Base-by-base conservation (phyloP, 2,797 vertebrate species). In the Salmo trutta region DNA sequence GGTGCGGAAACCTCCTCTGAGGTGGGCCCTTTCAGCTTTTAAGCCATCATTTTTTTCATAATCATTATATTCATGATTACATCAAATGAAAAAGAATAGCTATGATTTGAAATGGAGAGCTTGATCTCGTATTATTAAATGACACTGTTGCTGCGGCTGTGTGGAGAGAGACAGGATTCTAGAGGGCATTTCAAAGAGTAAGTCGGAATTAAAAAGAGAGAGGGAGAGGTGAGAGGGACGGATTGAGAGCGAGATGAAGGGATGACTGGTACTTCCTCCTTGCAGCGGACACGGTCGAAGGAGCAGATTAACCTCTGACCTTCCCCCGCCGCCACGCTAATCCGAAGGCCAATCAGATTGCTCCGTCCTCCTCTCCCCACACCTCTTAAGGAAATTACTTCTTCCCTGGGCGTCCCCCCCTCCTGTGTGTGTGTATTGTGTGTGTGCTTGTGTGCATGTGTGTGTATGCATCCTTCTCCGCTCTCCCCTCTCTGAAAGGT, bases 311-410 rank as follows among this genome's bases (percentile, higher is more conserved):
- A 94, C 91, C 91, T 83, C 84, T 87, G 86, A 90, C 84, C 76
- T 71, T 65, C 41, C 6, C 31, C 33, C 8, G 65, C 82, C 81
- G 36, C 77, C 82, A 12, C 76, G 74, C 88, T 92, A 92, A 93
- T 91, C 89, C 86, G 80, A 80, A 78, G 79, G 82, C 88, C 91
- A 93, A 91, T 93, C 88, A 82, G 85, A 86, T 24, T 21, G 77
- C 77, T 85, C 82, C 0, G 12, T 83, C 17, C 75, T 75, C 77
- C 27, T 41, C 79, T 74, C 78, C 81, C 33, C 66, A 87, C 85
- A 88, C 84, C 91, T 92, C 90, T 93, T 92, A 92, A 90, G 90
- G 86, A 93, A 93, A 94, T 91, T 74, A 93, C 87, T 90, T 88
- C 75, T 64, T 64, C 59, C 76, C 0, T 53, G 69, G 84, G 77